phyloP scores from a whole-genome alignment of 2,797 vertebrate species.

The Microcaecilia unicolor region DNA sequence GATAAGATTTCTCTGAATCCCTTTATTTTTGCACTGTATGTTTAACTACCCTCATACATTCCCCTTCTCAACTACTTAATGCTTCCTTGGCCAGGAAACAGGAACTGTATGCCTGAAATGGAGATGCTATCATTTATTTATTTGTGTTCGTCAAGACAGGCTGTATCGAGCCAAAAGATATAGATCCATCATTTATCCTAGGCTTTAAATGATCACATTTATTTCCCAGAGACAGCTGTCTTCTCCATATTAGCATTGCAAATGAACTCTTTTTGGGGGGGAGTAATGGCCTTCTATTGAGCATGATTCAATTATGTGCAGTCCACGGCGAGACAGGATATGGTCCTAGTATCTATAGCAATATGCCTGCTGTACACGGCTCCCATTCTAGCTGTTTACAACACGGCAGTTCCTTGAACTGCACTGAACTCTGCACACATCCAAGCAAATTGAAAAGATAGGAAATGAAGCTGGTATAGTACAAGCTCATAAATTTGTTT shows the following conservation, averaged over 20 bases:
- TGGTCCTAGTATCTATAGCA: conserved; percentile 59
- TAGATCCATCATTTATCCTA: conserved; percentile 69
- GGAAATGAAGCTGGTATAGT: too few relatives aligned
- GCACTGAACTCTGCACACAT: conserved; percentile 53
- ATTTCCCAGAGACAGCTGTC: conserved; percentile 70
- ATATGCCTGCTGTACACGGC: conserved; percentile 64
- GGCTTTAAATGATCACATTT: conserved; percentile 69
- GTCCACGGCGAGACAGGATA: conserved; percentile 51
- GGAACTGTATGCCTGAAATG: conserved; percentile 54
- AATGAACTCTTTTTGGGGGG: conserved; percentile 58
- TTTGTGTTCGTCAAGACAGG: conserved; percentile 60
- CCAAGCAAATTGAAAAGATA: conserved; percentile 55
- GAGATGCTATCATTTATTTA: conserved; percentile 62
- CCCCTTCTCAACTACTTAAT: conserved; percentile 33
- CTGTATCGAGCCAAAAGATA: conserved; percentile 65
- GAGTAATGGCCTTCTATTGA: conserved; percentile 70
- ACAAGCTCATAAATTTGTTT: too few relatives aligned
- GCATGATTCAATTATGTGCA: conserved; percentile 69
- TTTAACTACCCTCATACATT: conserved; percentile 25
- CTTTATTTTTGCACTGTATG: too few relatives aligned
- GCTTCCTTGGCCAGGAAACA: conserved; percentile 55
- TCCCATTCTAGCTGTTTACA: conserved; percentile 64
- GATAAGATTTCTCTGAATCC: too few relatives aligned
- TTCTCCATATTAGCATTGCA: conserved; percentile 67
- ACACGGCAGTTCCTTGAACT: conserved; percentile 66